phyloP scores from a whole-genome alignment of 2,113 vertebrate genomes.

The Cheilinus undulatus region DNA sequence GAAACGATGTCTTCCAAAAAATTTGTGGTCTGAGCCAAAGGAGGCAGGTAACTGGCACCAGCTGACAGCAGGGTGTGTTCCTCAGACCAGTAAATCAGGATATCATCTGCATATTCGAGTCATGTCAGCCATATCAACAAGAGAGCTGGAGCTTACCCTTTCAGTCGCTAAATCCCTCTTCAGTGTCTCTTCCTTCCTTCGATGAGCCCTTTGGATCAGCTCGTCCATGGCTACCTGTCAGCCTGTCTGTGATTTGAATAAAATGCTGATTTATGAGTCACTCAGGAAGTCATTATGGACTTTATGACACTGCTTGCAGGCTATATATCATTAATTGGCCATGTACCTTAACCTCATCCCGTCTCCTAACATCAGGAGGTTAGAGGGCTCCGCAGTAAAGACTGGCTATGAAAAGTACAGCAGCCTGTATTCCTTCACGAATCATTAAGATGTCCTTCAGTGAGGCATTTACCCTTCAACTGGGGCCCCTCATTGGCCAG shows the following conservation, averaged over 20 bases:
- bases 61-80: too few relatives aligned
- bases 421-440: background rate
- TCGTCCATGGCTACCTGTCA: background rate
- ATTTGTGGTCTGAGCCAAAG: too few relatives aligned
- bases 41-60: too few relatives aligned
- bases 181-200: background rate
- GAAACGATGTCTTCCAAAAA: too few relatives aligned
- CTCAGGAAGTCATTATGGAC: background rate
- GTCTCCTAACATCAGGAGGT: background rate
- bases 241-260: background rate
- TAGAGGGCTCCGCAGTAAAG: background rate
- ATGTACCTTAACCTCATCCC: conserved; percentile 2
- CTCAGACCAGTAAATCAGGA: background rate
- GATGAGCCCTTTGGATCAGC: background rate
- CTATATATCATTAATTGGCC: background rate
- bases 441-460: conserved; percentile 18
- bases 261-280: background rate
- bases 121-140: background rate
- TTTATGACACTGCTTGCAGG: background rate
- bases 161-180: background rate
- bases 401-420: background rate
- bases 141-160: background rate
- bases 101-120: background rate
- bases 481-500: background rate
- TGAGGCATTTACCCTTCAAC: background rate